These are phyloP conservation scores for Neodiprion fabricii DNA, from an alignment of 1,140 invertebrate genomes.

Conservation along the genomic window DNA sequence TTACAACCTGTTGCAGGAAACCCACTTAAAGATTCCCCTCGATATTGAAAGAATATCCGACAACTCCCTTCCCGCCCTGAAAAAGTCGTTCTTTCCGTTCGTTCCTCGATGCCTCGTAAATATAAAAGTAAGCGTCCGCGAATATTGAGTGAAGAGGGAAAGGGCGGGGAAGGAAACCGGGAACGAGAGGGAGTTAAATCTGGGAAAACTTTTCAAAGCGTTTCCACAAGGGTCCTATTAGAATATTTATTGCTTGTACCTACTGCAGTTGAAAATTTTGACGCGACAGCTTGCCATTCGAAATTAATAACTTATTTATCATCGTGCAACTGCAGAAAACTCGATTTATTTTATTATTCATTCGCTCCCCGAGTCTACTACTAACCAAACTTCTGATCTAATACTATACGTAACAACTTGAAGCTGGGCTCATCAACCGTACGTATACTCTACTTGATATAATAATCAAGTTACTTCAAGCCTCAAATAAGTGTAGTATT, in stretches of 20 bases:
- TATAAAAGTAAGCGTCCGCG: conserved; percentile 45
- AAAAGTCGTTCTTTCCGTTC: conserved; percentile 27
- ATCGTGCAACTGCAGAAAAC: neutral
- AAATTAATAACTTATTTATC: conserved; percentile 6
- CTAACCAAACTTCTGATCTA: neutral
- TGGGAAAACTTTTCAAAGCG: conserved; percentile 5
- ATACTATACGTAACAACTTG: neutral
- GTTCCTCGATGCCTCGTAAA: conserved; percentile 52
- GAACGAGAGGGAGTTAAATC: conserved; percentile 24
- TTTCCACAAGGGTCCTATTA: conserved; percentile 5
- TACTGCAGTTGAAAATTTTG: neutral
- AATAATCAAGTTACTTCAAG: neutral
- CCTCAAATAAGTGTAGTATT: neutral
- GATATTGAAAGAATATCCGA: conserved; percentile 63
- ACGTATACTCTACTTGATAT: too few species aligned
- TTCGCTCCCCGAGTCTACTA: neutral
- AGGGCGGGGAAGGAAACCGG: neutral
- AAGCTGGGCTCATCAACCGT: too few species aligned
- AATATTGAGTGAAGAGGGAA: conserved; percentile 48
- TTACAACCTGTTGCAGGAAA: conserved; percentile 61
- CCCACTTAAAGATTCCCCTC: conserved; percentile 63
- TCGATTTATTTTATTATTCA: neutral
- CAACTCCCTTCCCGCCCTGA: conserved; percentile 31
- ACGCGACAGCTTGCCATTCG: neutral
- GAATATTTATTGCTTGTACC: conserved; percentile 1